phyloP scores from a whole-genome alignment of 2,797 vertebrate genomes.

The Centroberyx gerrardi region DNA sequence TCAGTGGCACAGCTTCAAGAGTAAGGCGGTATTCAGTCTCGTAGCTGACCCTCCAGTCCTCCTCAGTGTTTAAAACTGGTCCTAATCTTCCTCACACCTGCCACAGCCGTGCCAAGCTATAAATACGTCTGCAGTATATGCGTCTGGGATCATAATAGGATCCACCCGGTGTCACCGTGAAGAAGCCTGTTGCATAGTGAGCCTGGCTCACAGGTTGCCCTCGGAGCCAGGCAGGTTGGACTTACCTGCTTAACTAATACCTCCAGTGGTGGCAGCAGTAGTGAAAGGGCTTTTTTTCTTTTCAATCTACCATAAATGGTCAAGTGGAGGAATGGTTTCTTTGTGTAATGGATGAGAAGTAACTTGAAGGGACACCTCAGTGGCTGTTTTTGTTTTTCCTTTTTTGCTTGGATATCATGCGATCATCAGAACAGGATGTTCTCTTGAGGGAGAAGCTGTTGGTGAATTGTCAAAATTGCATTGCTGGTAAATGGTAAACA shows the following conservation, averaged over 20 bases:
- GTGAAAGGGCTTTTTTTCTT: slow-evolving; percentile 20
- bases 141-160: slow-evolving; percentile 62
- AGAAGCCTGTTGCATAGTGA: slow-evolving; percentile 37
- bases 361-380: neutral
- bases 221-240: slow-evolving; percentile 17
- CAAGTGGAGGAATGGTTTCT: neutral
- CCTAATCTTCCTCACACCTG: slow-evolving; percentile 81
- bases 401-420: neutral
- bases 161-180: slow-evolving; percentile 59
- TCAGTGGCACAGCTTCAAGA: slow-evolving; percentile 32
- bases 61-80: slow-evolving; percentile 41
- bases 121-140: slow-evolving; percentile 60
- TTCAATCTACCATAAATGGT: neutral
- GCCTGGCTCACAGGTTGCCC: slow-evolving; percentile 29
- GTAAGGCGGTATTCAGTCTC: slow-evolving; percentile 21
- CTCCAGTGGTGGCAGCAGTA: neutral
- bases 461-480: neutral
- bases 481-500: neutral
- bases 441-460: neutral
- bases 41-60: slow-evolving; percentile 11
- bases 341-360: slow-evolving; percentile 1
- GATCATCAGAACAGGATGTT: neutral
- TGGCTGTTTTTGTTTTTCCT: neutral
- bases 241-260: slow-evolving; percentile 29
- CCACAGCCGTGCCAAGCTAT: slow-evolving; percentile 62